These are phyloP conservation scores for Falco novaeseelandiae DNA, from an alignment of 2,797 vertebrate species.

Conservation along the genomic window DNA sequence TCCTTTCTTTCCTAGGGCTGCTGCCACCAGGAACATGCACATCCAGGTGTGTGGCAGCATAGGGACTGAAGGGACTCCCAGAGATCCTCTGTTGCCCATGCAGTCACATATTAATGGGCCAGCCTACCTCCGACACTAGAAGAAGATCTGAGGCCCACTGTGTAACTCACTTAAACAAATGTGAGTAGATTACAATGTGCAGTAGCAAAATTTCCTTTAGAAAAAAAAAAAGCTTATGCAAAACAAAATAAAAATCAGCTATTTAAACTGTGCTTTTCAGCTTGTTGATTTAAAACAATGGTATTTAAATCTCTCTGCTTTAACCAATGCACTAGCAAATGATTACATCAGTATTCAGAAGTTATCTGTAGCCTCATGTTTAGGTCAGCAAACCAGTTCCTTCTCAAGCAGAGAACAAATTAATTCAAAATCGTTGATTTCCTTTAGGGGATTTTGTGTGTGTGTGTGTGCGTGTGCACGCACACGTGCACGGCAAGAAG, in stretches of 20 bases:
- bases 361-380: neutral
- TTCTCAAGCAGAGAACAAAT: constrained; percentile 47
- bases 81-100: neutral
- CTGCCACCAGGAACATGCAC: neutral
- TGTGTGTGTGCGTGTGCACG: neutral
- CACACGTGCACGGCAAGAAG: neutral
- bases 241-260: neutral
- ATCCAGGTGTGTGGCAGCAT: neutral
- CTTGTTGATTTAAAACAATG: neutral
- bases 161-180: neutral
- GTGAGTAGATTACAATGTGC: neutral
- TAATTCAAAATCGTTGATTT: constrained; percentile 13
- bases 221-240: neutral
- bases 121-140: neutral
- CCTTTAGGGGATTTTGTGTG: neutral
- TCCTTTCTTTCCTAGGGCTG: neutral
- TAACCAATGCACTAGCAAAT: neutral
- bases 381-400: neutral
- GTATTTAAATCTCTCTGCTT: neutral
- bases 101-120: neutral
- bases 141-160: neutral
- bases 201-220: neutral
- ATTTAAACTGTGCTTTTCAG: neutral
- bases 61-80: fast-evolving
- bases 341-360: neutral